These are phyloP conservation scores for Fukomys damarensis DNA, from an alignment of 2,113 vertebrate species.

Conservation along the genomic window DNA sequence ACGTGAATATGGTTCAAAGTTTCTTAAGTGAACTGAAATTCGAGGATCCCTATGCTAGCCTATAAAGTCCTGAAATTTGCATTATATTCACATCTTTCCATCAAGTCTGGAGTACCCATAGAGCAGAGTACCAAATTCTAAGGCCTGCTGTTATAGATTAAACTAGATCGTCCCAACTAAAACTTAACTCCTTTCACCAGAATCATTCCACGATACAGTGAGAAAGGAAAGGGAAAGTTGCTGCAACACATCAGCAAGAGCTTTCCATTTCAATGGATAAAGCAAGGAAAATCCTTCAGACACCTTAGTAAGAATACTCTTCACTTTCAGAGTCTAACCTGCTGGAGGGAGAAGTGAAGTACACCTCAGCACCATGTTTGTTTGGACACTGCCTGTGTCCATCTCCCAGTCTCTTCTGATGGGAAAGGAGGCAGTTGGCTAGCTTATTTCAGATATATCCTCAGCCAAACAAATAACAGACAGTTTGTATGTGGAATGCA, in stretches of 20 bases:
- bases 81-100: neutral
- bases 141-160: neutral
- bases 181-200: neutral
- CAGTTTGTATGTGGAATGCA: neutral
- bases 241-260: neutral
- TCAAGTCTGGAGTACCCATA: neutral
- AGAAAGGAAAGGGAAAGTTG: neutral
- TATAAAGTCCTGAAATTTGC: neutral
- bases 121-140: neutral
- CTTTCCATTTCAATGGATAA: neutral
- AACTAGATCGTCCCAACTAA: neutral
- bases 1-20: neutral
- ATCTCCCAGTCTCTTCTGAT: neutral
- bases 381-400: neutral
- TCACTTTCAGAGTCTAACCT: neutral
- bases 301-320: neutral
- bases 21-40: neutral
- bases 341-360: neutral
- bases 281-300: constrained; percentile 8
- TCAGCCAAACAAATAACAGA: neutral
- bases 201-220: neutral
- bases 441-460: neutral
- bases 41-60: neutral
- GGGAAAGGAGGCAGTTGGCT: neutral
- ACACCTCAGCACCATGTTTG: neutral